Evolutionary conservation across 1,140 invertebrate genomes (phyloP).

Genomic region (Drosophila murphyi): DNA sequence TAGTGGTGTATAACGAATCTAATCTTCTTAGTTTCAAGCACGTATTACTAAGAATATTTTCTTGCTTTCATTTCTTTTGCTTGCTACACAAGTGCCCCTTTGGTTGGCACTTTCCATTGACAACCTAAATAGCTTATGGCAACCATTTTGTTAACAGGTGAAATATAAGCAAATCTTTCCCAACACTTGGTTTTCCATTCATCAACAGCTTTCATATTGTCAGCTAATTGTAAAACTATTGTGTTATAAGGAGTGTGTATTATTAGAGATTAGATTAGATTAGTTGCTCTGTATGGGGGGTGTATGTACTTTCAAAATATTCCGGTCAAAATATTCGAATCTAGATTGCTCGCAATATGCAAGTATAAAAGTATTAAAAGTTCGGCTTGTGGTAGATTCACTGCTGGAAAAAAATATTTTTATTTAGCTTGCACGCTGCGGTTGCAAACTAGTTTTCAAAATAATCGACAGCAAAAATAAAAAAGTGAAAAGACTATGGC

Average conservation of each 20-base stretch:
- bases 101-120: conserved; percentile 1
- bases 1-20: background rate
- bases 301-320: background rate
- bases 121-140: conserved; percentile 11
- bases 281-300: too few species aligned
- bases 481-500: conserved; percentile 64
- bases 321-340: background rate
- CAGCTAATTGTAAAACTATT: background rate
- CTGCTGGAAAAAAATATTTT: conserved; percentile 20
- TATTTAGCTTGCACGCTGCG: conserved; percentile 53
- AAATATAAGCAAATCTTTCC: background rate
- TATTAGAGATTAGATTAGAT: too few species aligned
- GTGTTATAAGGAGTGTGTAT: background rate
- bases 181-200: background rate
- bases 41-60: background rate
- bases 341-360: background rate
- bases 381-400: background rate
- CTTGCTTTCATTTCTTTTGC: background rate
- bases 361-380: conserved; percentile 2
- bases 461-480: conserved; percentile 47
- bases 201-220: background rate
- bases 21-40: background rate
- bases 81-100: conserved; percentile 2
- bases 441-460: conserved; percentile 51
- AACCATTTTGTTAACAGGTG: background rate